These are phyloP conservation scores for Bos javanicus DNA, from an alignment of 2,113 vertebrate species.

Conservation along the genomic window DNA sequence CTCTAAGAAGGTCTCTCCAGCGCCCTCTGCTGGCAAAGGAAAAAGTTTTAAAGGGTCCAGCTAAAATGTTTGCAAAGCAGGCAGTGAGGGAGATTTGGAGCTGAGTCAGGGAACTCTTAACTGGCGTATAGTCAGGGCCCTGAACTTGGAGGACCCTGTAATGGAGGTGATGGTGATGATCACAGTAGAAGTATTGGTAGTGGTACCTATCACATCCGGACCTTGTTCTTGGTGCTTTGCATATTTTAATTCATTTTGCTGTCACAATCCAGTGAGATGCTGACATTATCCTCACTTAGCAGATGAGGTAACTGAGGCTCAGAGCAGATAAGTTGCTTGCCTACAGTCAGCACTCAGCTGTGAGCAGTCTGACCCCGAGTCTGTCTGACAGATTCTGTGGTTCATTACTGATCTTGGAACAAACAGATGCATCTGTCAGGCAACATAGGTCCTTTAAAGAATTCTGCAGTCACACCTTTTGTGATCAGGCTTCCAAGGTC, in stretches of 20 bases:
- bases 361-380: neutral
- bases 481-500: neutral
- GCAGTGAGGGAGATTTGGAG: neutral
- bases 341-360: neutral
- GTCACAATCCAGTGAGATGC: neutral
- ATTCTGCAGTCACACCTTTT: neutral
- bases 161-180: fast-evolving
- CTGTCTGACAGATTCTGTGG: neutral
- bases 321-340: neutral
- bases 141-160: neutral
- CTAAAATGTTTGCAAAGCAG: neutral
- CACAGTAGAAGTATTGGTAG: too few relatives aligned
- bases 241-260: neutral
- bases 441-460: neutral
- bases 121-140: neutral
- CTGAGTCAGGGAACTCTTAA: neutral
- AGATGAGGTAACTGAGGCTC: neutral
- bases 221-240: neutral
- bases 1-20: neutral
- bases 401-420: neutral
- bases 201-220: neutral
- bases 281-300: neutral
- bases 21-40: neutral
- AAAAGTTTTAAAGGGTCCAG: neutral
- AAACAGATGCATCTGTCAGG: neutral